Evolutionary conservation across 2,888 invertebrate genomes (phyloP).

Genomic region (Orthonychiurus folsomi): DNA sequence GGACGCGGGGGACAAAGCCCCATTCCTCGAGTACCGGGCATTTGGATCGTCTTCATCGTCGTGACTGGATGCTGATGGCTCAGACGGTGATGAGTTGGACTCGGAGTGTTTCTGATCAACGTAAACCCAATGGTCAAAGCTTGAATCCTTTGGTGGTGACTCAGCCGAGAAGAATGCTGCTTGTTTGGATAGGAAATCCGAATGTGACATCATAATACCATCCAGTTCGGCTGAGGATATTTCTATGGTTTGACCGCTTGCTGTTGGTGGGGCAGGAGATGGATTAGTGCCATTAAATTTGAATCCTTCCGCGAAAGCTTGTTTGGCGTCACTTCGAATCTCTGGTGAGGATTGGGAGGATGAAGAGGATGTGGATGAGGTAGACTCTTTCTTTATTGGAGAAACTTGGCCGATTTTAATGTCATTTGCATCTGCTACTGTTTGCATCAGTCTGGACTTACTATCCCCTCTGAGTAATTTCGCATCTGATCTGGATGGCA

Average conservation of each 20-base stretch:
- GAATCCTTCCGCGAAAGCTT: conserved; percentile 2
- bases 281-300: conserved; percentile 2
- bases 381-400: conserved; percentile 29
- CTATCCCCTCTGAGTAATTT: conserved; percentile 36
- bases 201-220: conserved; percentile 42
- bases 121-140: conserved; percentile 46
- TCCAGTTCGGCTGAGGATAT: conserved; percentile 41
- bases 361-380: conserved; percentile 19
- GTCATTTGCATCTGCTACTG: conserved; percentile 36
- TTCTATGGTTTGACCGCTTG: conserved; percentile 38
- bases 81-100: conserved; percentile 29
- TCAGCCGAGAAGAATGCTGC: conserved; percentile 14
- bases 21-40: conserved; percentile 30
- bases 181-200: conserved; percentile 39
- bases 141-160: conserved; percentile 36
- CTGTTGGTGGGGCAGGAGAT: not conserved
- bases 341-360: conserved; percentile 29
- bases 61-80: conserved; percentile 26
- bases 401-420: conserved; percentile 35
- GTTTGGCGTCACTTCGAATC: conserved; percentile 22
- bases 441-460: conserved; percentile 38
- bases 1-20: conserved; percentile 31
- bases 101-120: conserved; percentile 41
- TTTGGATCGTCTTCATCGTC: conserved; percentile 35
- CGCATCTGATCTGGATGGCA: not conserved